Percentiles rank a stretch among this genome's conserved stretches.
phyloP scores from a whole-genome alignment of 2,113 vertebrate genomes.

The Fulica atra region DNA sequence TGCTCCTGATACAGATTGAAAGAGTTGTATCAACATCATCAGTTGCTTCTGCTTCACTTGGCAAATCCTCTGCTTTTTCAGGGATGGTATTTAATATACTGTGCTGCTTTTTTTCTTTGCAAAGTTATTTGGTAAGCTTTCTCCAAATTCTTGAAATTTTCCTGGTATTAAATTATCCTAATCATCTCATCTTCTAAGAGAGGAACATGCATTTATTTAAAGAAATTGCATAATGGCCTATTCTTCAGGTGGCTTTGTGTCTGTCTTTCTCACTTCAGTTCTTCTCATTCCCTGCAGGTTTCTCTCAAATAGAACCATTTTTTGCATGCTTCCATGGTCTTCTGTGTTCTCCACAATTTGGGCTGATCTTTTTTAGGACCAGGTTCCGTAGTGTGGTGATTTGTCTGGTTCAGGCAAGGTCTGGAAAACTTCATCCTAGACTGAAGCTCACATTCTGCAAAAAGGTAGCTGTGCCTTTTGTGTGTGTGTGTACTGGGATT shows the following conservation, averaged over 20 bases:
- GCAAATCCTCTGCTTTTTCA: slow-evolving; percentile 20
- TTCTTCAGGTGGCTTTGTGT: neutral
- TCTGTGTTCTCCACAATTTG: neutral
- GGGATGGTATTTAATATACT: neutral
- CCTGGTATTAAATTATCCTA: slow-evolving; percentile 26
- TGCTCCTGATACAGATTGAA: neutral
- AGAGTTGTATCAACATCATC: neutral
- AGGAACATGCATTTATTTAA: slow-evolving; percentile 11
- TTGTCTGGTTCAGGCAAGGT: neutral
- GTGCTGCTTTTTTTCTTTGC: neutral
- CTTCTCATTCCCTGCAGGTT: neutral
- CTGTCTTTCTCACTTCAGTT: neutral
- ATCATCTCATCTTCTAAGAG: slow-evolving; percentile 13
- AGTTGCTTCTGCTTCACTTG: slow-evolving; percentile 9
- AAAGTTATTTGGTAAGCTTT: slow-evolving; percentile 27
- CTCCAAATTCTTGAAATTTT: slow-evolving; percentile 14
- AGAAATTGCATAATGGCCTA: neutral
- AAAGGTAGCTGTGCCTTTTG: neutral
- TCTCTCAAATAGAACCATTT: neutral
- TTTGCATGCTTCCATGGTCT: neutral
- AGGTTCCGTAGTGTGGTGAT: neutral
- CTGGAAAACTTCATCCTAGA: neutral
- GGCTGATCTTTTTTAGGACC: neutral
- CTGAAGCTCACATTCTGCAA: neutral
- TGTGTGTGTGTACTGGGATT: neutral